A percentile compares a stretch with the other conserved stretches of the same genome.
These are phyloP conservation scores for Galerucella calmariensis DNA, from an alignment of 2,888 invertebrate genomes.

Conservation along the genomic window DNA sequence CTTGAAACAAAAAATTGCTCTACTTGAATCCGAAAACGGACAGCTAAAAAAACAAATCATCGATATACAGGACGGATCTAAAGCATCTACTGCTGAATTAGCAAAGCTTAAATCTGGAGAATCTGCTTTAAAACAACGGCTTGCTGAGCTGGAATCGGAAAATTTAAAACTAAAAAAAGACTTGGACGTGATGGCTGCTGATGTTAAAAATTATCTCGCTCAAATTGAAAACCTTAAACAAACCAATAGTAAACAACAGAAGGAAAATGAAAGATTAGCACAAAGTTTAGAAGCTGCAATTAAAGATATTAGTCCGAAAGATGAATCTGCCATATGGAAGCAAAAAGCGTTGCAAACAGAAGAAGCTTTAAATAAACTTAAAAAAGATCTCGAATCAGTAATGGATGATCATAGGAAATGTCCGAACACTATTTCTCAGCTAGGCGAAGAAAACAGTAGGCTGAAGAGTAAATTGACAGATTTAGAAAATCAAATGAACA, in stretches of 20 bases:
- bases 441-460: constrained; percentile 37
- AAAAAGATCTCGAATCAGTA: constrained; percentile 24
- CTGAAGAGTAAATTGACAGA: constrained; percentile 30
- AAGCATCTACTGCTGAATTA: constrained; percentile 34
- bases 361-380: constrained; percentile 45
- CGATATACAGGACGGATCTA: constrained; percentile 37
- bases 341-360: constrained; percentile 36
- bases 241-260: constrained; percentile 37
- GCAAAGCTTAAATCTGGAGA: constrained; percentile 30
- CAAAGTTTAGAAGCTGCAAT: constrained; percentile 36
- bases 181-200: constrained; percentile 38
- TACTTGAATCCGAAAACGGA: constrained; percentile 45
- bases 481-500: constrained; percentile 36
- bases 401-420: constrained; percentile 32
- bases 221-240: constrained; percentile 33
- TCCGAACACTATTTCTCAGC: constrained; percentile 14
- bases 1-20: constrained; percentile 45
- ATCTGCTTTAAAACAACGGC: constrained; percentile 28
- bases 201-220: constrained; percentile 18
- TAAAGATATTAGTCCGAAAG: constrained; percentile 23
- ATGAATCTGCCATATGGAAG: constrained; percentile 31
- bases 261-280: constrained; percentile 36
- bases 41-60: constrained; percentile 42
- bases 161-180: constrained; percentile 49
- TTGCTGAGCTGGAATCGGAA: constrained; percentile 45